Evolutionary conservation across 2,113 vertebrate species (phyloP), one percentile per base, ranked within the genome.

Genomic region (Cavia porcellus): DNA sequence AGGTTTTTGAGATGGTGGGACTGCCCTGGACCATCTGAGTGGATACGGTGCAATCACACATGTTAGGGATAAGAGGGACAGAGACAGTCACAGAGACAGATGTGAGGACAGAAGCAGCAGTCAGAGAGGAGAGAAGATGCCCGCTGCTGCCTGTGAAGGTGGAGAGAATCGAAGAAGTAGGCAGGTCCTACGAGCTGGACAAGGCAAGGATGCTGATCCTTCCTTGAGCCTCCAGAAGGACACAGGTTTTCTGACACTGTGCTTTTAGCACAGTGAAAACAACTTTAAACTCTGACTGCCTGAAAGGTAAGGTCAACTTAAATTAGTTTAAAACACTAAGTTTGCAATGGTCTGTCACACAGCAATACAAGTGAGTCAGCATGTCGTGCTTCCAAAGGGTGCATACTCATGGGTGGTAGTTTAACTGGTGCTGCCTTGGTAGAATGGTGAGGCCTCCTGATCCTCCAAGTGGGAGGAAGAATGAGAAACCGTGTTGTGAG

Each of bases 161-260:
- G 59, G 3, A 72, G 7, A 82, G 10, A 47, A 22, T 42, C 38
- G 8, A 24, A 7, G 55, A 81, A 83, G 4, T 7, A 12, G 24
- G 42, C 1, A 13, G 7, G 38, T 7, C 13, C 32, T 6, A 38
- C 28, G 80, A 79, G 61, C 2, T n/a, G 1, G 52, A 52, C 30
- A 38, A 80, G 20, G 22, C 9, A 10, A 70, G 50, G n/a, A 50
- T 13, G 25, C 0, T 11, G 17, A 30, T n/a, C 64, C 32, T 70
- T 25, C 17, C 22, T 52, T 81, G 25, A 32, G 35, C 9, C 38
- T 81, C 52, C 22, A 42, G 42, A 59, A 42, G 28, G 25, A 57
- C 25, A 0, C 0, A 1, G 25, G 30, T 35, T 57, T 74, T 9
- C n/a, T 17, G 22, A 52, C 24, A 32, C 55, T 8, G 8, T 38